Evolutionary conservation across 1,140 invertebrate genomes (phyloP), one percentile per base, ranked within the genome.

Genomic region (Euborellia annulipes): DNA sequence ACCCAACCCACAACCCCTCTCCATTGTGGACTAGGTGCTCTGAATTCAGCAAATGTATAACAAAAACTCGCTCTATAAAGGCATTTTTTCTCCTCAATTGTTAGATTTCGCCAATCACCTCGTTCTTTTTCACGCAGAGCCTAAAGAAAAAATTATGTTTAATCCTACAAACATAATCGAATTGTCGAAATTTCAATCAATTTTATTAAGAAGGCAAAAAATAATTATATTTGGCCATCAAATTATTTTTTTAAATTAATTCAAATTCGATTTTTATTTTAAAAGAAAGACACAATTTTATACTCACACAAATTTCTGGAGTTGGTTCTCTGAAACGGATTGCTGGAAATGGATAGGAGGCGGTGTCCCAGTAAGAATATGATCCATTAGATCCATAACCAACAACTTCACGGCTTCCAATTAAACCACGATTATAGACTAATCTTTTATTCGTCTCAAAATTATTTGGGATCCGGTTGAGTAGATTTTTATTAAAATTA

Each of bases 11-110:
- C 0, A 1, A 79, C 62, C 13, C 66, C 68, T 67, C 95, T 96
- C 89, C 89, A 94, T 58, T 88, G 78, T 6, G 90, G 90, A 36
- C 78, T 81, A 21, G 84, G 79, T 3, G 89, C 88, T 46, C 81
- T 68, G 53, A 94, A 76, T 68, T 97, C 93, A 27, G 81, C 73
- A 61, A 88, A 91, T 8, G 93, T 97, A 61, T 90, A 83, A 58
- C 91, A 82, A 66, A 91, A 97, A 49, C 83, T 89, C 1, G 81
- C 77, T 55, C 93, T 73, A 68, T 97, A 97, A 13, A 97, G 64
- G 1, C 73, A 70, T 69, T 96, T 96, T 63, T 95, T 96, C 55
- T 98, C 93, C 54, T 91, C 85, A 0, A 85, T 56, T 4, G 79
- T 76, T 4, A 98, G 61, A 51, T 85, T 84, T 51, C 81, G 85